Conservation (phyloP, 2,797 vertebrate species). For the Anguilla megastoma region DNA sequence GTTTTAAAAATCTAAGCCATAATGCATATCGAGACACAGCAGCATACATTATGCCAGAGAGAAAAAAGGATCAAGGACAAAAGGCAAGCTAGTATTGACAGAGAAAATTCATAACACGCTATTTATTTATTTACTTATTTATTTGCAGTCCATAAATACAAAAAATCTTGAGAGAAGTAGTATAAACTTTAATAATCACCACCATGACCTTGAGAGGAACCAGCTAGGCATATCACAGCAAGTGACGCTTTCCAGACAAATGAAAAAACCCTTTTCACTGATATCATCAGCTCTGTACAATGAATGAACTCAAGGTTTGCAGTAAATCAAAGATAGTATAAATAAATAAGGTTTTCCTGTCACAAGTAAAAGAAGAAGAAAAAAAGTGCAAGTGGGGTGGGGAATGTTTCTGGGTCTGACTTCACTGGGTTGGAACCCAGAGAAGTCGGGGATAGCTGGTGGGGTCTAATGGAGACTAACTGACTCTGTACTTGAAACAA, state of each 20-base stretch:
- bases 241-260: slow-evolving; percentile 43
- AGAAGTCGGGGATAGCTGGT: neutral
- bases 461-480: neutral
- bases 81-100: slow-evolving; percentile 4
- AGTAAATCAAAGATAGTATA: slow-evolving; percentile 36
- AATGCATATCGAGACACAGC: slow-evolving; percentile 5
- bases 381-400: neutral
- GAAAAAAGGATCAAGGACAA: slow-evolving; percentile 6
- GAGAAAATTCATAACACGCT: slow-evolving; percentile 20
- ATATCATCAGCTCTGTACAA: slow-evolving; percentile 42
- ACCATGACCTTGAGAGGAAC: slow-evolving; percentile 39
- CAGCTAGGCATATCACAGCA: slow-evolving; percentile 25
- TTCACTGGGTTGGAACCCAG: neutral
- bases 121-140: slow-evolving; percentile 14
- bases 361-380: slow-evolving; percentile 11
- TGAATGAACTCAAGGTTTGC: slow-evolving; percentile 37
- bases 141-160: slow-evolving; percentile 26
- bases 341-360: slow-evolving; percentile 44
- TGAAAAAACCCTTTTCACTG: slow-evolving; percentile 20
- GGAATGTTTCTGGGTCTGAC: neutral
- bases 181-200: slow-evolving; percentile 37
- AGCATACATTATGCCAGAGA: slow-evolving; percentile 1
- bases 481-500: neutral
- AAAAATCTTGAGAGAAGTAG: slow-evolving; percentile 31
- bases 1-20: neutral